A percentile compares a stretch with the other conserved stretches of the same genome.
These are phyloP conservation scores for Gallinago solitaria DNA, from an alignment of 2,797 vertebrate species.

Conservation along the genomic window DNA sequence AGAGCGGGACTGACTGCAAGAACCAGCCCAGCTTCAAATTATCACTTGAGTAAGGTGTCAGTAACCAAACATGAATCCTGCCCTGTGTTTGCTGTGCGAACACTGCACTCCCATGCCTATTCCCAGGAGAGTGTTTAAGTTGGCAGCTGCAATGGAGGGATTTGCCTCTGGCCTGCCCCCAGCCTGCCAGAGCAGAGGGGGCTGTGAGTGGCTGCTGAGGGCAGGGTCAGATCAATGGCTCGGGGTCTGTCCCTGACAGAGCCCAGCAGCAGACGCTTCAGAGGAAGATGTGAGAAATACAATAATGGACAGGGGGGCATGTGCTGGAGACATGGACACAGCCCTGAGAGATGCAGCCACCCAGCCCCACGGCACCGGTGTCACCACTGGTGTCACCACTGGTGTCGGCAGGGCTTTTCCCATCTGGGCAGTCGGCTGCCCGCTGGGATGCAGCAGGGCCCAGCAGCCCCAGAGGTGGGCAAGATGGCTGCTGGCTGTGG, in stretches of 20 bases:
- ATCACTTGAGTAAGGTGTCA: background rate
- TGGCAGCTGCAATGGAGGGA: background rate
- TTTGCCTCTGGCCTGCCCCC: background rate
- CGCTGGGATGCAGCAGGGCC: background rate
- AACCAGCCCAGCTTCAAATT: background rate
- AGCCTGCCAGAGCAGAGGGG: background rate
- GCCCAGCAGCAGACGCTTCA: background rate
- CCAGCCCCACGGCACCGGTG: background rate
- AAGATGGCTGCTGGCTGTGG: background rate
- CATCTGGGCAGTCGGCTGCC: fast-evolving
- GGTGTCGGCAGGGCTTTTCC: fast-evolving
- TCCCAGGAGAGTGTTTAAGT: background rate
- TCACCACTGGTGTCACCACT: background rate
- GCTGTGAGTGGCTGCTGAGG: background rate
- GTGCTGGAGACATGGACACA: background rate
- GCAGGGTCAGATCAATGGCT: background rate
- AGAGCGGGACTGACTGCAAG: background rate
- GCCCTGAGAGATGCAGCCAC: background rate
- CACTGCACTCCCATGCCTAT: background rate
- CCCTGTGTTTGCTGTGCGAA: background rate
- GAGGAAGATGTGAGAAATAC: background rate
- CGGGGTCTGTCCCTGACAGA: background rate
- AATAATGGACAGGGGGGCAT: fast-evolving
- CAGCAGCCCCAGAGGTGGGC: background rate
- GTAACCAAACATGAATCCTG: background rate